A percentile compares a stretch with the other conserved stretches of the same genome.
Conservation (phyloP, 1,140 invertebrate species). For the Lepidostoma basale region DNA sequence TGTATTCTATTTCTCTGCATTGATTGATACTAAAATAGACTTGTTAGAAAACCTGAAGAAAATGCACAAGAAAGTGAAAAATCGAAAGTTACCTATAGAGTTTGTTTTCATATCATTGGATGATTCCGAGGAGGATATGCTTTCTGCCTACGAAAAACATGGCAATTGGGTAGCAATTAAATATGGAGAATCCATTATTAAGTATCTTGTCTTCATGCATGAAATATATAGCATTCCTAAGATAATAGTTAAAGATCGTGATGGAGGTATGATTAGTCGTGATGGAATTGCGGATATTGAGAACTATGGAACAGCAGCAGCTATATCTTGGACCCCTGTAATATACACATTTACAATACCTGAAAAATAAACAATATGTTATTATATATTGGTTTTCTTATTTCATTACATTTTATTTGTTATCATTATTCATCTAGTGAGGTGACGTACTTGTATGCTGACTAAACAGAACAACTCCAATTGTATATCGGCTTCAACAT, state of each 20-base stretch:
- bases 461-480: too few relatives aligned
- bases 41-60: conserved; percentile 1
- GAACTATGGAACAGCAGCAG: conserved; percentile 7
- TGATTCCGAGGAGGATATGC: conserved; percentile 5
- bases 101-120: conserved; percentile 15
- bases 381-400: too few relatives aligned
- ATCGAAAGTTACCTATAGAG: conserved; percentile 5
- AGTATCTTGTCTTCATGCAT: not conserved
- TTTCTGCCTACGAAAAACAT: not conserved
- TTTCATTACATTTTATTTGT: too few relatives aligned
- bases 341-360: conserved; percentile 12
- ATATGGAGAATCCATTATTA: not conserved
- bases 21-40: not conserved
- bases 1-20: conserved; percentile 14
- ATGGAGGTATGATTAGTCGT: conserved; percentile 6
- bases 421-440: too few relatives aligned
- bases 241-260: conserved; percentile 1
- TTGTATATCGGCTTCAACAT: too few relatives aligned
- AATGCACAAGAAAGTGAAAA: not conserved
- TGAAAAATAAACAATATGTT: too few relatives aligned
- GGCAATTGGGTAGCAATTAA: conserved; percentile 11
- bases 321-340: conserved; percentile 5
- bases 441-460: too few relatives aligned
- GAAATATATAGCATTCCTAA: conserved; percentile 6
- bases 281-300: conserved; percentile 17